phyloP scores from a whole-genome alignment of 2,888 invertebrate genomes.

The Anaspis maculata region DNA sequence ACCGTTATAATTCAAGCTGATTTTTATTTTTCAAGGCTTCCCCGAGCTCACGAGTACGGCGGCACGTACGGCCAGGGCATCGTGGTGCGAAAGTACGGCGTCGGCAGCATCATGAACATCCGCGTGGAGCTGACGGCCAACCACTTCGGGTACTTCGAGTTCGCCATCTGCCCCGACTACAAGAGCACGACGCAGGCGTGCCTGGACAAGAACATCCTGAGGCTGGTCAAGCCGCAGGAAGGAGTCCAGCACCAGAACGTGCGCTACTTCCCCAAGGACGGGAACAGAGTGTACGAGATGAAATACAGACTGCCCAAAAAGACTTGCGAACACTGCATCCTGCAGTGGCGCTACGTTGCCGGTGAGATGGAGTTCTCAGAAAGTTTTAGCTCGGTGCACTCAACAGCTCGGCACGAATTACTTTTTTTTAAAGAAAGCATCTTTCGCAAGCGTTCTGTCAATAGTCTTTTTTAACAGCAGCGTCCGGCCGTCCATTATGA shows the following conservation, averaged over 20 bases:
- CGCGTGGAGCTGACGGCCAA: constrained; percentile 81
- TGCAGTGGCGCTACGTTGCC: constrained; percentile 85
- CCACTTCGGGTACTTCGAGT: constrained; percentile 81
- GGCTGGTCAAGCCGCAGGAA: constrained; percentile 41
- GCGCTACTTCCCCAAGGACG: constrained; percentile 67
- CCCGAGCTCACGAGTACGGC: constrained; percentile 74
- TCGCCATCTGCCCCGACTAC: constrained; percentile 69
- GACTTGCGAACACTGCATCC: constrained; percentile 71
- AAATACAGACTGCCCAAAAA: constrained; percentile 47
- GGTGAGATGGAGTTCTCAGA: too few species aligned
- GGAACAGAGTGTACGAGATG: constrained; percentile 72
- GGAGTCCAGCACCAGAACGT: constrained; percentile 46
- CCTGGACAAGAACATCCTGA: constrained; percentile 62
- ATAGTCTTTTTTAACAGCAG: too few species aligned
- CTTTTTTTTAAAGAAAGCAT: too few species aligned
- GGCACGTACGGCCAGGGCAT: constrained; percentile 77
- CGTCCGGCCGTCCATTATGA: too few species aligned
- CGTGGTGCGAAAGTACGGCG: constrained; percentile 69
- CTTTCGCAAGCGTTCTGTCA: too few species aligned
- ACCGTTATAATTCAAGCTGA: too few species aligned
- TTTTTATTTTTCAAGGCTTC: constrained; percentile 36
- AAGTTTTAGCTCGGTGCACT: too few species aligned
- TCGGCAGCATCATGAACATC: constrained; percentile 59
- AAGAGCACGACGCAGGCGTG: constrained; percentile 66
- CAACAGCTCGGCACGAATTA: too few species aligned